Base-by-base conservation (phyloP, 2,797 vertebrate species). In the Ateles fusciceps region DNA sequence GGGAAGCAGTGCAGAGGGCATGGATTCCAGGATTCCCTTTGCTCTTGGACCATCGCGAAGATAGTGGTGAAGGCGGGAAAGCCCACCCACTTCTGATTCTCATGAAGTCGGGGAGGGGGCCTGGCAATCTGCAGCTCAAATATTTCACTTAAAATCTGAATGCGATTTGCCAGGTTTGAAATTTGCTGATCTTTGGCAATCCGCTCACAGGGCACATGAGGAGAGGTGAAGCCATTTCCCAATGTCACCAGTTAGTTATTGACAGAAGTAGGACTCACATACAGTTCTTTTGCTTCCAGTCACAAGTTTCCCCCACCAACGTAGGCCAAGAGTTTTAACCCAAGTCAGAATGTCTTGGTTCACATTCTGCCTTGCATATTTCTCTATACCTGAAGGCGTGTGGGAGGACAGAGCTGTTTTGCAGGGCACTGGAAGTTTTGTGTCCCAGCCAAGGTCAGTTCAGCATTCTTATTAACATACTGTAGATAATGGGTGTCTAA, bases 381-480 rank as follows among this genome's bases (percentile, higher is more conserved):
- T 75, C 33, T 22, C 7, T 4, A 3, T 9, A 1, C 92, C 36
- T 12, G 28, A 94, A 97, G 95, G 89, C 5, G 10, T 30, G 11
- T 46, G 90, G 85, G 71, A 71, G 57, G 88, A 89, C 81, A 71
- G 96, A 89, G 71, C 83, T 94, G 55, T 98, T 98, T 95, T 92
- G 50, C 85, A 96, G 57, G 86, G 95, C 39, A 50, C 75, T 79
- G 95, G 93, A 98, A 96, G 91, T 96, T 97, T 93, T 94, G 64
- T 81, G 94, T 74, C 68, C 59, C 11, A n/a, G 92, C 52, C 97
- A 98, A 98, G 98, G 97, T 95, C 94, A 97, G 91, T 94, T 98
- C 97, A 98, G 97, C 0, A 26, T 95, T 97, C 90, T 30, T 96
- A 98, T 98, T 98, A 98, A 81, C 94, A 95, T 96, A 50, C 81